Evolutionary conservation across 1,140 invertebrate genomes (phyloP), one percentile per base, ranked within the genome.

Genomic region (Wasmannia auropunctata): DNA sequence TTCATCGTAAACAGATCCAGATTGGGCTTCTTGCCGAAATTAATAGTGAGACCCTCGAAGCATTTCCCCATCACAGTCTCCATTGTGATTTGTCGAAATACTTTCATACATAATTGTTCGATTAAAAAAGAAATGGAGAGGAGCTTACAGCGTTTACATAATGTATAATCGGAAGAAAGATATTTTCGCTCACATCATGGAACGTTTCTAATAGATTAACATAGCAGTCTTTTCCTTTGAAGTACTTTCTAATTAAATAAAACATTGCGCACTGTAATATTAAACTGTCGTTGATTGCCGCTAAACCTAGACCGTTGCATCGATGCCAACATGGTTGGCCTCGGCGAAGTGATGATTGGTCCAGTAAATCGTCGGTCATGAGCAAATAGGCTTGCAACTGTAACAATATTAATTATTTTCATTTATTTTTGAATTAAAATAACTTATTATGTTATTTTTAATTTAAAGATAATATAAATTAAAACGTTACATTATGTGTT

Each of bases 341-440:
- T 81, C 99, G 96, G 22, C 99, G 95, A 46, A 96, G 97, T 85
- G 96, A 95, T 22, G 98, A 97, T 25, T 96, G 94, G 94, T 99
- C 99, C 97, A 34, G 99, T 98, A 99, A 97, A 94, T 99, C 99
- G 95, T 99, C 98, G 7, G 96, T 92, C 0, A 99, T 95, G 4
- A n/a, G 2, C 86, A 99, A 98, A 92, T 97, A 98, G 25, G 97
- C 97, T 96, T 99, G 98, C 63, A 97, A 94, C 97, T 98, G 37
- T 62, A 31, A 75, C 67, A 89, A 86, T 60, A n/a, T n/a, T n/a
- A n/a, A n/a, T n/a, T n/a, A n/a, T n/a, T n/a, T n/a, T n/a, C n/a
- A n/a, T n/a, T n/a, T n/a, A n/a, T n/a, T n/a, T n/a, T n/a, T n/a
- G n/a, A n/a, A n/a, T n/a, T n/a, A n/a, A n/a, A n/a, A n/a, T n/a